Evolutionary conservation across 2,113 vertebrate genomes (phyloP), one percentile per base, ranked within the genome.

Genomic region (Brienomyrus brachyistius): DNA sequence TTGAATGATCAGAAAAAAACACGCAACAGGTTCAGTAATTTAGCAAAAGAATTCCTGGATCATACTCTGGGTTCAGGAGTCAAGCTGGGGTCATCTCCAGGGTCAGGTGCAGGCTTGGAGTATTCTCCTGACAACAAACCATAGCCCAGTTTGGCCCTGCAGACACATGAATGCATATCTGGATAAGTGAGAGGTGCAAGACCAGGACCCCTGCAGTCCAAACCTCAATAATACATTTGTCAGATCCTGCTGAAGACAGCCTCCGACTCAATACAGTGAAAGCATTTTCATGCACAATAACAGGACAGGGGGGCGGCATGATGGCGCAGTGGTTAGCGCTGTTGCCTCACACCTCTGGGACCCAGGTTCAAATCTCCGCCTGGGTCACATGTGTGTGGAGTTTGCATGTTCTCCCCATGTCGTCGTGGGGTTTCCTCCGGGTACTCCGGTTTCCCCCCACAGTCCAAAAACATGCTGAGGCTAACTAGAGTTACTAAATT

Each of bases 121-220:
- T 99, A 97, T 52, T 98, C 97, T 54, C 98, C 98, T n/a, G 98
- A 99, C 91, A 98, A 94, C 89, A 99, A 94, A 40, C 98, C 98
- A 1, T 98, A 96, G 62, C 98, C 98, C 56, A 99, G 94, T 93
- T 99, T 99, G 92, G 98, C 98, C 95, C 98, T 99, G 94, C 83
- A 83, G 21, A 50, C 27, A 85, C 83, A 31, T 91, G 2, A 45
- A 88, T 47, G 21, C 54, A 77, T 50, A 85, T 90, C 89, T 91
- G 84, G 31, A 91, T n/a, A 51, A 27, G 56, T 19, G 84, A 15
- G 13, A 59, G 50, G 45, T 48, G 40, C 21, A 43, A 43, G 35
- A 40, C 19, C 27, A 31, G 31, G 66, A 74, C 66, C 66, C 31
- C 31, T 70, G n/a, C 27, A 74, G 13, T 35, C 4, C 66, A 74